Conservation (phyloP, 2,113 vertebrate species). For the Benitochromis conjunctus region DNA sequence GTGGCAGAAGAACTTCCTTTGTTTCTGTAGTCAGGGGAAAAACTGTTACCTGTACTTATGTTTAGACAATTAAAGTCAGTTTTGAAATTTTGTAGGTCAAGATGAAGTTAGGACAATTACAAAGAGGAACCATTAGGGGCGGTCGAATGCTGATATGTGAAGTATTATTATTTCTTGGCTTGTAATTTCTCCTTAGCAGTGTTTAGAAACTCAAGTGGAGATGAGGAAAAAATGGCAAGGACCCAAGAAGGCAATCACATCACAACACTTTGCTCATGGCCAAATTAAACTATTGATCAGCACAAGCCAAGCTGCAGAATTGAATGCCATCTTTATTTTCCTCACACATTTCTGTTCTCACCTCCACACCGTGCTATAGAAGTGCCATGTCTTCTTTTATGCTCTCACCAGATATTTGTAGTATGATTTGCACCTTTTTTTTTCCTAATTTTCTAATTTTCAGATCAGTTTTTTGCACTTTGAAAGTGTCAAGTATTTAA, state of each 20-base stretch:
- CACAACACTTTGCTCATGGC: neutral
- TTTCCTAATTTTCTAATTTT: conserved; percentile 26
- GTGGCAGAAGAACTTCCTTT: conserved; percentile 19
- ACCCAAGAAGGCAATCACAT: neutral
- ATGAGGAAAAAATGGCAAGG: neutral
- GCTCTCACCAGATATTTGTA: conserved; percentile 53
- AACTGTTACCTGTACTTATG: neutral
- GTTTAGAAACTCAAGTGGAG: neutral
- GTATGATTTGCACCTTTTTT: conserved; percentile 66
- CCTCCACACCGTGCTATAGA: conserved; percentile 43
- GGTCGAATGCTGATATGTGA: neutral
- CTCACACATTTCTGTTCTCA: neutral
- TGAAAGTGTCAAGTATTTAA: conserved; percentile 69
- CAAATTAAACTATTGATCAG: conserved; percentile 24
- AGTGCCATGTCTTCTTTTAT: conserved; percentile 65
- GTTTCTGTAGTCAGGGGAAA: neutral
- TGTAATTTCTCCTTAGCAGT: conserved; percentile 2
- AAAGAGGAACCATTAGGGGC: neutral
- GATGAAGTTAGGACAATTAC: conserved; percentile 2
- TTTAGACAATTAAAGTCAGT: conserved; percentile 29
- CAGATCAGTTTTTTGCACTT: conserved; percentile 57
- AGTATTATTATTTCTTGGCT: conserved; percentile 35
- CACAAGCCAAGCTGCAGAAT: conserved; percentile 23
- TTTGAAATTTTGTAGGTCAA: conserved; percentile 20
- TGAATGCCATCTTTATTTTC: conserved; percentile 1